These are phyloP conservation scores for Crotophaga sulcirostris DNA, from an alignment of 2,113 vertebrate species.

Conservation along the genomic window DNA sequence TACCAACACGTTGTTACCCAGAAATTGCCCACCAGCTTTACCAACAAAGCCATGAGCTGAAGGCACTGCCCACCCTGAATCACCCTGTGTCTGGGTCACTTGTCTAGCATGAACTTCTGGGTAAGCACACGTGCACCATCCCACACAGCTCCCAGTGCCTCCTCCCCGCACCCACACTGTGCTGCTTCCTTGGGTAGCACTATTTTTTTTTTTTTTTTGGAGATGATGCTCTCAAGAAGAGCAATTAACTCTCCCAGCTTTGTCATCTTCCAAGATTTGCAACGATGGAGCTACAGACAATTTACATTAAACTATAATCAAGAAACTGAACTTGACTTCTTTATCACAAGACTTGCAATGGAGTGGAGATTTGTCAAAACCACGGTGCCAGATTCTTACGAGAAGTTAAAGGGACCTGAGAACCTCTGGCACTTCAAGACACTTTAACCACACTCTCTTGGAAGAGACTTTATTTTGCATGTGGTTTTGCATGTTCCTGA, in stretches of 20 bases:
- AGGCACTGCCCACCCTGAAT: not conserved
- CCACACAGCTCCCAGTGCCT: not conserved
- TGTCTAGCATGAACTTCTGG: not conserved
- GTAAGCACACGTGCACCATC: fast-evolving
- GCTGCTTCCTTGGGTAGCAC: not conserved
- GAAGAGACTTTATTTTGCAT: fast-evolving
- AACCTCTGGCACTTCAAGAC: not conserved
- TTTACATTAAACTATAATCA: not conserved
- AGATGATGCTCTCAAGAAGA: not conserved
- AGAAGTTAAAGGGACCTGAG: not conserved
- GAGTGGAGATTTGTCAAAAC: not conserved
- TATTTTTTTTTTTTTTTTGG: fast-evolving
- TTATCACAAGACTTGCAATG: not conserved
- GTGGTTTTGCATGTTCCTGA: not conserved
- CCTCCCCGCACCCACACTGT: not conserved
- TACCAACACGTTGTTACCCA: not conserved
- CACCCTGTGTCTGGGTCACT: fast-evolving
- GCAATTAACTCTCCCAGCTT: not conserved
- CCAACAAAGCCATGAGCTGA: not conserved
- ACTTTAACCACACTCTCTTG: not conserved
- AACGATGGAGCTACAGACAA: not conserved
- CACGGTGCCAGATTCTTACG: not conserved
- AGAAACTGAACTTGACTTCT: not conserved
- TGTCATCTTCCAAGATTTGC: not conserved
- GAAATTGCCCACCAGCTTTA: not conserved